Evolutionary conservation across 2,113 vertebrate genomes (phyloP), one percentile per base, ranked within the genome.

Genomic region (Gnathonemus echidnorhynchus): DNA sequence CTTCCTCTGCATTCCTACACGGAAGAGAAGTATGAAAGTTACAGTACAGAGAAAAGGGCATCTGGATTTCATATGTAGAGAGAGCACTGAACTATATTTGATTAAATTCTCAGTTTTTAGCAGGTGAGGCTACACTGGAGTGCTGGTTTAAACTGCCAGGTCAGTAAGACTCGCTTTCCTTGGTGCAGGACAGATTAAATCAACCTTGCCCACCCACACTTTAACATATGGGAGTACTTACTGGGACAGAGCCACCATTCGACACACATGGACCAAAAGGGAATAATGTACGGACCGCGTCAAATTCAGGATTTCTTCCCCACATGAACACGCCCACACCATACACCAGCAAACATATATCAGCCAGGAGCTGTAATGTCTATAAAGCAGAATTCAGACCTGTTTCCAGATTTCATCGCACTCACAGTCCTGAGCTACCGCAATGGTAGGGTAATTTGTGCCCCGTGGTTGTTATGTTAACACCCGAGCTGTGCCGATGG

Each of bases 221-320:
- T 86, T 66, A 89, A 90, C 93, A 94, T 93, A 92, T 94, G 93
- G 93, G 70, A 94, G 89, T 88, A 80, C 91, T 93, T 94, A 88
- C 49, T 88, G 49, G 10, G 83, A 89, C 62, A 90, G 13, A 52
- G 48, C 46, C 90, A 86, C 88, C 88, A 87, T 91, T 88, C 90
- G 84, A 91, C 66, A 88, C 48, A 86, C 83, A 56, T 31, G 62
- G 87, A 86, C 83, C 87, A 88, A 88, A 74, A 80, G 89, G 87
- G 56, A 90, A 90, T 74, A 86, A n/a, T 42, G 89, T 83, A 70
- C 62, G 87, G 8, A 45, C 21, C 8, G 31, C 45, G 45, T 24
- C 7, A 66, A 8, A 88, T 83, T 86, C 48, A 49, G 90, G 86
- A 90, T 89, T 86, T 58, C 74, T 49, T 91, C 52, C 50, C 87